phyloP scores from a whole-genome alignment of 2,797 vertebrate species.

The Sebastes kiyomatsui region DNA sequence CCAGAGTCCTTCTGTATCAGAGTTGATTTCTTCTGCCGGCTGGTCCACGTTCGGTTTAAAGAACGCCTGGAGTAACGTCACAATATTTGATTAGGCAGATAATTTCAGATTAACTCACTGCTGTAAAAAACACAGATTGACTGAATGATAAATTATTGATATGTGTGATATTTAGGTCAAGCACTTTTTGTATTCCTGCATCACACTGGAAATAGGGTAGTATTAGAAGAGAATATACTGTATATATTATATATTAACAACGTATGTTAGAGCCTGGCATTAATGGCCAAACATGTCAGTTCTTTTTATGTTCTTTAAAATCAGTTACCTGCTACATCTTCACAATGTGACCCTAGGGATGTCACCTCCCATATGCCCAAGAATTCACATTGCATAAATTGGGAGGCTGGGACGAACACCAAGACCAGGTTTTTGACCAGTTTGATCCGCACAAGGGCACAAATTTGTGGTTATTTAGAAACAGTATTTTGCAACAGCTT shows the following conservation, averaged over 20 bases:
- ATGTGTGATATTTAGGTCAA: neutral
- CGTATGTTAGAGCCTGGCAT: neutral
- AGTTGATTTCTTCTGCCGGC: constrained; percentile 49
- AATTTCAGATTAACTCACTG: neutral
- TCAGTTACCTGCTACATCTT: neutral
- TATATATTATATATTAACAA: neutral
- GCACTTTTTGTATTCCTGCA: neutral
- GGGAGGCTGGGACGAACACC: neutral
- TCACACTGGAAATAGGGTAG: neutral
- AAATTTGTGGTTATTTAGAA: neutral
- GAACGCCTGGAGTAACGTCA: constrained; percentile 64
- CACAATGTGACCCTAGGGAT: neutral
- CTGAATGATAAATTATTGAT: neutral
- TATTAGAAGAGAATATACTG: neutral
- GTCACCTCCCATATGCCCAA: neutral
- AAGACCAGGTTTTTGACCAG: neutral
- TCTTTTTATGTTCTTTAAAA: neutral
- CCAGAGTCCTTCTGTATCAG: constrained; percentile 26
- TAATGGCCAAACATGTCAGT: neutral
- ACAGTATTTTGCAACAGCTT: neutral
- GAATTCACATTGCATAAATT: neutral
- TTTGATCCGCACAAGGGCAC: neutral
- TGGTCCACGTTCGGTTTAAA: constrained; percentile 85
- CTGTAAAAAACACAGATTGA: neutral
- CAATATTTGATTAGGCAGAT: neutral